Percentiles rank a stretch among this genome's conserved stretches.
These are phyloP conservation scores for Urocyon cinereoargenteus DNA, from an alignment of 2,797 vertebrate species.

Conservation along the genomic window DNA sequence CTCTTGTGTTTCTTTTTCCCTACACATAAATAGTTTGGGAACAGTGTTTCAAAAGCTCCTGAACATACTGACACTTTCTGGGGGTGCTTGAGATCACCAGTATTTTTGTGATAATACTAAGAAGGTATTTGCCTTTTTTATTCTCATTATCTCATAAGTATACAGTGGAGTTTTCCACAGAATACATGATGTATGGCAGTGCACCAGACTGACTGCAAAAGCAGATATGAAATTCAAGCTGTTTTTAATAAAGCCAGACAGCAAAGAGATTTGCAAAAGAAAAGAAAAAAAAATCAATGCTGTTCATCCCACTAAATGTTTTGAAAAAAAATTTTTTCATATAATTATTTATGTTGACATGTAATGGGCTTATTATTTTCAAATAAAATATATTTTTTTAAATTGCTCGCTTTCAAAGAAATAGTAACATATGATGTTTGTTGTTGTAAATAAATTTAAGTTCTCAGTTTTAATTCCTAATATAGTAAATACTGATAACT, in stretches of 20 bases:
- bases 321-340: constrained; percentile 57
- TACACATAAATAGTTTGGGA: constrained; percentile 40
- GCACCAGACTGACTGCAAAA: not conserved
- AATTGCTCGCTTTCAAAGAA: constrained; percentile 38
- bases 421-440: not conserved
- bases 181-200: not conserved
- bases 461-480: constrained; percentile 41
- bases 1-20: constrained; percentile 33
- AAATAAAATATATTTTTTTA: constrained; percentile 31
- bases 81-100: not conserved
- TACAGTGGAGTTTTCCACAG: constrained; percentile 5
- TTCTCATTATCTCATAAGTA: not conserved
- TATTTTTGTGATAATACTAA: constrained; percentile 40
- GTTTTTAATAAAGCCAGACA: constrained; percentile 50
- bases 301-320: constrained; percentile 56
- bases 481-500: not conserved
- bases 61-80: not conserved
- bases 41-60: not conserved
- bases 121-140: not conserved
- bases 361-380: constrained; percentile 23
- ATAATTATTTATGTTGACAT: constrained; percentile 50
- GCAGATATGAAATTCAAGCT: not conserved
- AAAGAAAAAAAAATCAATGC: constrained; percentile 49
- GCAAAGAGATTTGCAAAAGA: constrained; percentile 46
- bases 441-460: constrained; percentile 27